These are phyloP conservation scores for Listrodromus nycthemerus DNA, from an alignment of 2,888 invertebrate species.

Conservation along the genomic window DNA sequence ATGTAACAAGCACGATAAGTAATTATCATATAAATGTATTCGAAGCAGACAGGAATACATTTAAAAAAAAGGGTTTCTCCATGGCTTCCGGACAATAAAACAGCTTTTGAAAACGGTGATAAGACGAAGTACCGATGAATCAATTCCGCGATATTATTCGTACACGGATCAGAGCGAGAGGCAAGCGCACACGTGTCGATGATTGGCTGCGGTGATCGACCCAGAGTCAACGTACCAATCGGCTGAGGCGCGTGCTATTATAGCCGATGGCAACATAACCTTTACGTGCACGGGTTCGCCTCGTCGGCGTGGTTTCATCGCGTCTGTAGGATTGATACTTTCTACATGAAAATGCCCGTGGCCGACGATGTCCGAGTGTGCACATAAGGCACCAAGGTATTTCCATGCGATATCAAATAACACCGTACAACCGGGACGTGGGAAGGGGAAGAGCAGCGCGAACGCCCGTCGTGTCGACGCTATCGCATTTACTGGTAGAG, in stretches of 20 bases:
- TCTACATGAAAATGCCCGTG: not conserved
- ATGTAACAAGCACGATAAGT: no score
- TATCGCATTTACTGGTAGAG: constrained; percentile 13
- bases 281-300: not conserved
- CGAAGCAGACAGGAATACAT: no score
- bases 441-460: not conserved
- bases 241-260: constrained; percentile 29
- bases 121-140: not conserved
- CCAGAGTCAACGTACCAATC: constrained; percentile 27
- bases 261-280: not conserved
- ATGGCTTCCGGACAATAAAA: no score
- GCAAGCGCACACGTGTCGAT: not conserved
- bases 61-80: no score
- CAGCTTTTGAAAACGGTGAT: no score
- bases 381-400: not conserved
- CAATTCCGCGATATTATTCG: not conserved
- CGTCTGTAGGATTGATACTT: not conserved
- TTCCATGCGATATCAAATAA: not conserved
- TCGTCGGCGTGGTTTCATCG: not conserved
- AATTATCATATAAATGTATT: no score
- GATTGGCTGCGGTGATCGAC: constrained; percentile 43
- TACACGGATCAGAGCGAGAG: not conserved
- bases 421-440: not conserved
- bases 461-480: not conserved
- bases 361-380: not conserved